phyloP scores from a whole-genome alignment of 1,140 invertebrate genomes.

The Dreissena polymorpha region DNA sequence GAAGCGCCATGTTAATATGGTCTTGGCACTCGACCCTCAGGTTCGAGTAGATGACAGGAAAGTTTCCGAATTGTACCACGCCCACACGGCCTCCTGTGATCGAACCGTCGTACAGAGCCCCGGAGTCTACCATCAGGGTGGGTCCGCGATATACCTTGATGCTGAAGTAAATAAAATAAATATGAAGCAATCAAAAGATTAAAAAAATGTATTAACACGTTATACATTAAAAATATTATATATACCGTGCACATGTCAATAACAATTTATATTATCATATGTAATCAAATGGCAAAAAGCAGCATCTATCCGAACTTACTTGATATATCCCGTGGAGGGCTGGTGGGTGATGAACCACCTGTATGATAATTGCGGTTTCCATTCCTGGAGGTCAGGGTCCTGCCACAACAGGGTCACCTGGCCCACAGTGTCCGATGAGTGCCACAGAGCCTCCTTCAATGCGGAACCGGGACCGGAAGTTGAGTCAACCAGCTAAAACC shows the following conservation, averaged over 20 bases:
- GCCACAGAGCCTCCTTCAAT: conserved; percentile 94
- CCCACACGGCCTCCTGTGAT: conserved; percentile 67
- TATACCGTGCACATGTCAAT: background rate
- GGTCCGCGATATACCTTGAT: conserved; percentile 52
- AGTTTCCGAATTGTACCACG: conserved; percentile 62
- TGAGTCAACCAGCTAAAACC: conserved; percentile 88
- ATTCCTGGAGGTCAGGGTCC: conserved; percentile 59
- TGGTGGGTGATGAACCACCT: conserved; percentile 61
- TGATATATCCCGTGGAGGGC: conserved; percentile 64
- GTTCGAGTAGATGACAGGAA: conserved; percentile 57
- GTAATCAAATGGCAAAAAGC: background rate
- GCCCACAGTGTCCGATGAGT: conserved; percentile 86
- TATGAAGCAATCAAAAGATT: too few relatives aligned
- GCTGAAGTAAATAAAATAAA: conserved; percentile 26
- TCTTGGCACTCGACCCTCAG: conserved; percentile 56
- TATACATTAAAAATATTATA: background rate
- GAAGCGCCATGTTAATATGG: conserved; percentile 50
- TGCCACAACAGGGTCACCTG: conserved; percentile 60
- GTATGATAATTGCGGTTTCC: conserved; percentile 61
- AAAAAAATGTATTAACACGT: too few relatives aligned
- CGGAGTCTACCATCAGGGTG: conserved; percentile 63
- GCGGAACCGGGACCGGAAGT: conserved; percentile 93
- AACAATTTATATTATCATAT: background rate
- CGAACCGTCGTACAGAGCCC: conserved; percentile 59
- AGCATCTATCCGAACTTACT: conserved; percentile 31